These are phyloP conservation scores for Brachyrhaphis roseni DNA, from an alignment of 2,797 vertebrate species.

Conservation along the genomic window DNA sequence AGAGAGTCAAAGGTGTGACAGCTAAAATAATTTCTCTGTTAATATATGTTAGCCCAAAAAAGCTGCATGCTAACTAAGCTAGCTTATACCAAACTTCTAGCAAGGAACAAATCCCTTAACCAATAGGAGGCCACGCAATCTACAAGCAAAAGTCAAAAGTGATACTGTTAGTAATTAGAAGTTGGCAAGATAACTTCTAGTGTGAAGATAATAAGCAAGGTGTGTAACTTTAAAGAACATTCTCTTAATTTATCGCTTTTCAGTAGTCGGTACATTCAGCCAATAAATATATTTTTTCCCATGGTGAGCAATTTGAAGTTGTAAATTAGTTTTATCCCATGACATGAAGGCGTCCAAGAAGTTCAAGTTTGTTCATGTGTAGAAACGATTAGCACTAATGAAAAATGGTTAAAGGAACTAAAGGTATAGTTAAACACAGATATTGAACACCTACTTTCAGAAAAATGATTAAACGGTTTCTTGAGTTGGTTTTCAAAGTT, in stretches of 20 bases:
- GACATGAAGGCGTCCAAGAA: neutral
- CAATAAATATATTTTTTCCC: neutral
- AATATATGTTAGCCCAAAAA: neutral
- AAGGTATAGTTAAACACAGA: neutral
- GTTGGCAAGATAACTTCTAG: neutral
- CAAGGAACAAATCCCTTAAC: neutral
- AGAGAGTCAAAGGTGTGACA: neutral
- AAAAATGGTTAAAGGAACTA: neutral
- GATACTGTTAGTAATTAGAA: neutral
- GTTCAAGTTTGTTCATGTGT: too few species aligned
- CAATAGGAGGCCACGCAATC: too few species aligned
- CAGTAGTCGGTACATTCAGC: neutral
- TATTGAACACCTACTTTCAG: neutral
- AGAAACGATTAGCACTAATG: neutral
- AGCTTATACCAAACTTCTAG: neutral
- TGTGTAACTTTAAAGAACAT: neutral
- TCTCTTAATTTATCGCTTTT: neutral
- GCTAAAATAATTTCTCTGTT: neutral
- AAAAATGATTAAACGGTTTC: neutral
- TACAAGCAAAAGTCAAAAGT: neutral
- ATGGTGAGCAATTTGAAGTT: neutral
- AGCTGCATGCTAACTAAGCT: neutral
- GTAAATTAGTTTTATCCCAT: neutral
- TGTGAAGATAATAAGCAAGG: neutral
- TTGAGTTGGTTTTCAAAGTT: neutral